Evolutionary conservation across 2,797 vertebrate genomes (phyloP).

Genomic region (Platyrinchus mystaceus): DNA sequence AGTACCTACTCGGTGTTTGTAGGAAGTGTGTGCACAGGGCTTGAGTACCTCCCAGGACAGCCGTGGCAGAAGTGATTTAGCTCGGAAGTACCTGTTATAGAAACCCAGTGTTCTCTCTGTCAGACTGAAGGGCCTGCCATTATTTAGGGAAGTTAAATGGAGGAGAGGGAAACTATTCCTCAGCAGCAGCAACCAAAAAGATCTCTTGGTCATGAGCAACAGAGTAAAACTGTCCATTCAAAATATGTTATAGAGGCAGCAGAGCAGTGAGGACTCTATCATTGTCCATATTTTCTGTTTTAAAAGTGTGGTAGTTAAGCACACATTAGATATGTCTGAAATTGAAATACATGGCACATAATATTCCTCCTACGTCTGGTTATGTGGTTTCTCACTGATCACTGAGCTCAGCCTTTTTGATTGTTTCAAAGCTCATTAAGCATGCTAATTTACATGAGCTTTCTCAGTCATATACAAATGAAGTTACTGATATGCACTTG

Average conservation of each 20-base stretch:
- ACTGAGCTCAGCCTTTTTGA: background rate
- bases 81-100: background rate
- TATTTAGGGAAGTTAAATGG: background rate
- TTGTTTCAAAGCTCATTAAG: slow-evolving; percentile 28
- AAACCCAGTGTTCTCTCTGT: background rate
- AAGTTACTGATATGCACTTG: background rate
- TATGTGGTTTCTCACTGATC: background rate
- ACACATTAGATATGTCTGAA: background rate
- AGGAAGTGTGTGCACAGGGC: background rate
- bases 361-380: slow-evolving; percentile 1
- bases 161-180: background rate
- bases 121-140: background rate
- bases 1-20: background rate
- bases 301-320: background rate
- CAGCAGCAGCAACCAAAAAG: background rate
- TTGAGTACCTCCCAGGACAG: background rate
- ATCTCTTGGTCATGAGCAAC: background rate
- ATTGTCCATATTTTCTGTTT: background rate
- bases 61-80: background rate
- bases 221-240: background rate
- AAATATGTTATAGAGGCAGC: background rate
- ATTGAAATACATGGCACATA: background rate
- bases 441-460: background rate
- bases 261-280: background rate
- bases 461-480: slow-evolving; percentile 11